phyloP scores from a whole-genome alignment of 2,888 invertebrate genomes.

The Drosophila recens region DNA sequence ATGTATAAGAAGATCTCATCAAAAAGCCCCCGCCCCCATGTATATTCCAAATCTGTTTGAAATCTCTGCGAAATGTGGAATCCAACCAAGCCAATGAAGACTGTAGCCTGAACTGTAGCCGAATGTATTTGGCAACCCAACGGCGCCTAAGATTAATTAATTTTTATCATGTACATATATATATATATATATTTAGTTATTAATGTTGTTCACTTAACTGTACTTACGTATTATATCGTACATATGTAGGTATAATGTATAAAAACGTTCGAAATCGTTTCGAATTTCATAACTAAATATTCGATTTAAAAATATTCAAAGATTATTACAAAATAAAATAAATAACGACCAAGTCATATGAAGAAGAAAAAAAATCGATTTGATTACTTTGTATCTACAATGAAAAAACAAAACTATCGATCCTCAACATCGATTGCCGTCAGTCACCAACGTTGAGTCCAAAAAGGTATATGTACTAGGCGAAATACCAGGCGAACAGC shows the following conservation, averaged over 20 bases:
- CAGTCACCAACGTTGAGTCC: background rate
- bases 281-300: slow-evolving; percentile 24
- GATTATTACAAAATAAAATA: slow-evolving; percentile 8
- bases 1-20: slow-evolving; percentile 70
- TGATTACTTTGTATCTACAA: background rate
- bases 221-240: slow-evolving; percentile 5
- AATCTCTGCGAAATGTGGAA: slow-evolving; percentile 52
- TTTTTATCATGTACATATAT: slow-evolving; percentile 38
- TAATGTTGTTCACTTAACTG: slow-evolving; percentile 4
- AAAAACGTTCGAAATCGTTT: slow-evolving; percentile 20
- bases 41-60: slow-evolving; percentile 13
- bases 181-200: slow-evolving; percentile 22
- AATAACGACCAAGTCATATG: slow-evolving; percentile 67
- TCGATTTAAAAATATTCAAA: slow-evolving; percentile 20
- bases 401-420: background rate
- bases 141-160: slow-evolving; percentile 28
- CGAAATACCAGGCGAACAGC: slow-evolving; percentile 6
- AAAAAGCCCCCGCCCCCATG: background rate
- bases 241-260: slow-evolving; percentile 12
- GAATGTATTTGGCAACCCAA: background rate
- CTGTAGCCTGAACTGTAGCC: slow-evolving; percentile 58
- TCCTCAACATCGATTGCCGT: background rate
- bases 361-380: slow-evolving; percentile 34
- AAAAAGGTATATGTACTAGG: background rate
- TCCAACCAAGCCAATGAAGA: slow-evolving; percentile 57